phyloP scores from a whole-genome alignment of 2,888 invertebrate species.

The Nezara viridula region DNA sequence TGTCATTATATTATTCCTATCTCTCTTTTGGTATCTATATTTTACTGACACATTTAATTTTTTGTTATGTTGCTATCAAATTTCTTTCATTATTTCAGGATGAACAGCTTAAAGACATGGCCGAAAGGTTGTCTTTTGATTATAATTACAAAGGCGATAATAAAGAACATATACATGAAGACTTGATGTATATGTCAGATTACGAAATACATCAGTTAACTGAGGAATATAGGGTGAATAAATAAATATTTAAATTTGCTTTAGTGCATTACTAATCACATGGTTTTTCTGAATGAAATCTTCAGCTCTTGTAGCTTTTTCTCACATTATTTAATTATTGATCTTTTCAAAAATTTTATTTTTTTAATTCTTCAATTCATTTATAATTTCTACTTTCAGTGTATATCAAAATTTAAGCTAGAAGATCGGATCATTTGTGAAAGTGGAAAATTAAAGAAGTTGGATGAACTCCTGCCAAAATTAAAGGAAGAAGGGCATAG shows the following conservation, averaged over 20 bases:
- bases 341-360: no score
- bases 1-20: background rate
- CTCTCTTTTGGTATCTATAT: background rate
- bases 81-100: slow-evolving; percentile 64
- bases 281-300: background rate
- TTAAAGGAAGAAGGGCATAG: slow-evolving; percentile 83
- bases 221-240: slow-evolving; percentile 74
- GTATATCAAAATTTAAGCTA: slow-evolving; percentile 72
- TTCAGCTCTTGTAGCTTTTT: background rate
- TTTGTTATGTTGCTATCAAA: background rate
- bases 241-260: background rate
- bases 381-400: slow-evolving; percentile 69
- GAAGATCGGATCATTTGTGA: slow-evolving; percentile 81
- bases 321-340: background rate
- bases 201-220: slow-evolving; percentile 90
- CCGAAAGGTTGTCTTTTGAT: slow-evolving; percentile 78
- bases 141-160: slow-evolving; percentile 82
- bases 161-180: slow-evolving; percentile 85
- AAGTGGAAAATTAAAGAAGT: slow-evolving; percentile 88
- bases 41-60: background rate
- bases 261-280: background rate
- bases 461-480: slow-evolving; percentile 83
- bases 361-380: slow-evolving; percentile 62
- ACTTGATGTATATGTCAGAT: slow-evolving; percentile 89
- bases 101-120: slow-evolving; percentile 73